Base-by-base conservation (phyloP, 1,140 invertebrate genomes). In the Cherax destructor region DNA sequence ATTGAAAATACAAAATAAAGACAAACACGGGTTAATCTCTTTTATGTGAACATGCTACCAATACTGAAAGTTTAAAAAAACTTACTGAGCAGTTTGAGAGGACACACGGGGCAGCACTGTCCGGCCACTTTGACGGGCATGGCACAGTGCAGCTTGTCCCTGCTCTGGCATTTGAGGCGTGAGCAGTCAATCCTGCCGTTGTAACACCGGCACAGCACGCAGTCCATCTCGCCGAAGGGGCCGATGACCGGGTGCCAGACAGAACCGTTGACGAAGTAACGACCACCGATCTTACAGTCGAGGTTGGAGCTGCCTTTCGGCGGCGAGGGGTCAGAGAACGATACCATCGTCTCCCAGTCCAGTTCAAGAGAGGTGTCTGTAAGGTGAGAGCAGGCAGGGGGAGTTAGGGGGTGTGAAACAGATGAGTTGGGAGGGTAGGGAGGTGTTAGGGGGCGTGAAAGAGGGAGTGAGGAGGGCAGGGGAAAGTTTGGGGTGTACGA, bases 241-340 rank as follows among this genome's bases (percentile, higher is more conserved):
- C 94, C 94, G 74, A 94, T 94, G 3, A 94, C 93, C 3, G 94
- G 94, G 92, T 94, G 94, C 94, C 94, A 94, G 11, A 93, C 93
- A 56, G 94, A 93, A 30, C 94, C 94, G 91, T 94, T 93, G 30
- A 93, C 86, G 89, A 85, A 91, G 76, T 91, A 91, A 18, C 89
- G 72, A 30, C 81, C 83, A 9, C 89, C 89, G 7, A 85, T 85
- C 74, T 85, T 85, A 52, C 89, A 91, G 83, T 91, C 89, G 65
- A 86, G 69, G 56, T 61, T 61, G 4, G 65, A 30, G 13, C 65
- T 89, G 10, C 52, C 74, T 30, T 86, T 86, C 13, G 89, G 41
- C 0, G 56, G 18, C 21, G 76, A 77, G 4, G 89, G 89, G 83
- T 91, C 89, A 59, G 52, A 50, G 83, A 91, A 91, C 2, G 89